Evolutionary conservation across 2,113 vertebrate species (phyloP).

Genomic region (Poeciliopsis occidentalis): DNA sequence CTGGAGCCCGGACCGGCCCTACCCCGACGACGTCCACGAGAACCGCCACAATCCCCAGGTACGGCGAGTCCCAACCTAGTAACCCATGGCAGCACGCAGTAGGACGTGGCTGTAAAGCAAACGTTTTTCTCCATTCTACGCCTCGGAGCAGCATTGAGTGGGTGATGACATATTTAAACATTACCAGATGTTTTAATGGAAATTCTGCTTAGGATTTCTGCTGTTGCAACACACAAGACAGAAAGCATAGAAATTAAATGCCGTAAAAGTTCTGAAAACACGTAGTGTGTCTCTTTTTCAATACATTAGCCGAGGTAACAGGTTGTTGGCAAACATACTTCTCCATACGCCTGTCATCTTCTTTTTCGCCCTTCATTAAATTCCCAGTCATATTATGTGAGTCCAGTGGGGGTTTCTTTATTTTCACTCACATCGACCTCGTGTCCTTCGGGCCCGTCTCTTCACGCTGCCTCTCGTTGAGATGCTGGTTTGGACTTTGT

Average conservation of each 20-base stretch:
- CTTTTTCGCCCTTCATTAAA: slow-evolving; percentile 13
- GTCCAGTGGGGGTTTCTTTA: neutral
- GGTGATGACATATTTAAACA: neutral
- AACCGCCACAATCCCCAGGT: slow-evolving; percentile 91
- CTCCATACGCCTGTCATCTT: slow-evolving; percentile 2
- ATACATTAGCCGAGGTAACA: neutral
- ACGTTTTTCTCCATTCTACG: neutral
- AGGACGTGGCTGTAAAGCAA: neutral
- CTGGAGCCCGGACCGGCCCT: slow-evolving; percentile 89
- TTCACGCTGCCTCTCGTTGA: slow-evolving; percentile 18
- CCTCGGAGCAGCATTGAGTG: neutral
- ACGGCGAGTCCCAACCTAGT: slow-evolving; percentile 31
- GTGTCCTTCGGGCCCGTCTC: neutral
- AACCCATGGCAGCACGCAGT: neutral
- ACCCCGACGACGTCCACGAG: slow-evolving; percentile 83
- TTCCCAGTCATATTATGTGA: slow-evolving; percentile 12
- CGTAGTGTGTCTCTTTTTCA: too few species aligned
- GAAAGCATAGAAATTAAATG: neutral
- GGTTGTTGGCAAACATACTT: neutral
- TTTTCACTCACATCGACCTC: slow-evolving; percentile 12
- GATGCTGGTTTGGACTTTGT: slow-evolving; percentile 16
- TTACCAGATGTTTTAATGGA: neutral
- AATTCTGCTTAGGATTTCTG: neutral
- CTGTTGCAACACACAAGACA: neutral
- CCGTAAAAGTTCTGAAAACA: neutral